Evolutionary conservation across 2,888 invertebrate genomes (phyloP).

Genomic region (Trichacis sp.): DNA sequence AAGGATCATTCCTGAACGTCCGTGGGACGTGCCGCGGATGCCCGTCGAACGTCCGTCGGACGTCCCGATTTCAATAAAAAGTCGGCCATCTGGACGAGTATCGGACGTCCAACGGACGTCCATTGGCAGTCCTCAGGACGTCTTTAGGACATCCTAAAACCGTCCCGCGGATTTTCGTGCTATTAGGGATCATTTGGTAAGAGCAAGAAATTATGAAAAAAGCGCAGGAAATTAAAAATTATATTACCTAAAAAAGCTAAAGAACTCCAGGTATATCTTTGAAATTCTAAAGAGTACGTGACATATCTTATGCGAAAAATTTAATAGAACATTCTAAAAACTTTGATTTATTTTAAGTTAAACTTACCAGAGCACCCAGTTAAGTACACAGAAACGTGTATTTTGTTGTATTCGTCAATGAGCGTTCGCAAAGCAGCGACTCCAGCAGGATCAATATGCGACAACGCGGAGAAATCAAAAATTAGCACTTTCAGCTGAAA

Average conservation of each 20-base stretch:
- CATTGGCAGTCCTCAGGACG: background rate
- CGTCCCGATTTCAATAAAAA: constrained; percentile 70
- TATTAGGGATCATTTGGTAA: no score
- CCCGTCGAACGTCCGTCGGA: constrained; percentile 71
- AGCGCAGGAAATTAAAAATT: no score
- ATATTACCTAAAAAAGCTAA: no score
- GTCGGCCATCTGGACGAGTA: no score
- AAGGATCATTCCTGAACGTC: constrained; percentile 81
- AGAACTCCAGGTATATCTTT: no score
- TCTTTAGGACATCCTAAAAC: no score
- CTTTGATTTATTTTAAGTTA: background rate
- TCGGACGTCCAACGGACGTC: constrained; percentile 49
- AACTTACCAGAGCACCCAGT: constrained; percentile 75
- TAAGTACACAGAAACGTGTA: constrained; percentile 73
- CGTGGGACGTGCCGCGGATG: constrained; percentile 77
- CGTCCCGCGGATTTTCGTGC: no score
- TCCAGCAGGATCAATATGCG: constrained; percentile 80
- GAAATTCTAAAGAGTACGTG: no score
- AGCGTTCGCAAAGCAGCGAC: constrained; percentile 74
- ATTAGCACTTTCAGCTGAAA: constrained; percentile 74
- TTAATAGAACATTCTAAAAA: no score
- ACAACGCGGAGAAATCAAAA: constrained; percentile 78
- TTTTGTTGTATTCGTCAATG: constrained; percentile 72
- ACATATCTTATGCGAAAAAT: no score
- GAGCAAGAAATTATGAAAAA: no score